Evolutionary conservation across 2,113 vertebrate species (phyloP).

Genomic region (Onychostruthus taczanowskii): DNA sequence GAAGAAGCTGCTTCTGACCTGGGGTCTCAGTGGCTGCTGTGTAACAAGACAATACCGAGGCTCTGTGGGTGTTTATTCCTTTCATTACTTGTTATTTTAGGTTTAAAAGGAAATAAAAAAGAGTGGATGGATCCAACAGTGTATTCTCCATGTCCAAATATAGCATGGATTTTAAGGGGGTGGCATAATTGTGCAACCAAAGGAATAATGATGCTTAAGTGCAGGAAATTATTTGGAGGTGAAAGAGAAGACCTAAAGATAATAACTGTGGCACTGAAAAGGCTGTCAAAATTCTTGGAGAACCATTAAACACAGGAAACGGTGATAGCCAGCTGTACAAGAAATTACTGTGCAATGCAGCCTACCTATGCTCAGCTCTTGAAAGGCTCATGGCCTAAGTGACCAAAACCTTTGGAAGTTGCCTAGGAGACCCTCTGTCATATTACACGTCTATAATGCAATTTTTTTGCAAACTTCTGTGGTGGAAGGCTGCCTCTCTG

Average conservation of each 20-base stretch:
- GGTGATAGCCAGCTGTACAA: neutral
- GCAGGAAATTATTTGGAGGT: neutral
- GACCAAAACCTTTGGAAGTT: neutral
- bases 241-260: neutral
- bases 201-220: neutral
- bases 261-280: neutral
- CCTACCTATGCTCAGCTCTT: rapidly evolving
- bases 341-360: neutral
- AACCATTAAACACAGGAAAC: neutral
- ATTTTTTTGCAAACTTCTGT: neutral
- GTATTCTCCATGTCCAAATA: neutral
- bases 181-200: neutral
- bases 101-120: neutral
- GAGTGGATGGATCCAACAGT: neutral
- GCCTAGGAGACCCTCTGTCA: neutral
- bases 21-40: neutral
- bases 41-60: neutral
- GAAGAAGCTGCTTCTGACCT: neutral
- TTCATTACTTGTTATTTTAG: neutral
- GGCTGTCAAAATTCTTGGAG: neutral
- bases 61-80: neutral
- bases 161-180: neutral
- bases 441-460: neutral
- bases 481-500: neutral
- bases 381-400: neutral